Evolutionary conservation across 2,888 invertebrate species (phyloP).

Genomic region (Strigamia crassipes): DNA sequence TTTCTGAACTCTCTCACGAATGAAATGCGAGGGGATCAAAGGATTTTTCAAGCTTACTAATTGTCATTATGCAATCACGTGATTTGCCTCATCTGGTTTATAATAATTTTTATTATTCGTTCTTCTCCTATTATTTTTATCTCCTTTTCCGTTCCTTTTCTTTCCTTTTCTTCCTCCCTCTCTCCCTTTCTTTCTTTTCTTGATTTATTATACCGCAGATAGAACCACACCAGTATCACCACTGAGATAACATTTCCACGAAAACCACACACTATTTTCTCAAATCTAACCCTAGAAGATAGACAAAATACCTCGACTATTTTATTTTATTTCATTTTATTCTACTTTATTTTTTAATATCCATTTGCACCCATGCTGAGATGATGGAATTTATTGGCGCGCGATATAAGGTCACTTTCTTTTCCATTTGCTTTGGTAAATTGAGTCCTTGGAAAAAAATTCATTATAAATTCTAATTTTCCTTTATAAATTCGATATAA

Average conservation of each 20-base stretch:
- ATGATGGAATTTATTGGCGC: conserved; percentile 42
- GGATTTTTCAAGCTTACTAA: conserved; percentile 10
- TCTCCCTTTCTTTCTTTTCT: not conserved
- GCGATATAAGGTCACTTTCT: conserved; percentile 35
- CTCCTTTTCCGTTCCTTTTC: not conserved
- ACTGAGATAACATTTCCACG: conserved; percentile 16
- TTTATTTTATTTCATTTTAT: not conserved
- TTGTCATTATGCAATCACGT: not conserved
- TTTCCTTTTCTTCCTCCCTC: not conserved
- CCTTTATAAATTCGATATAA: not conserved
- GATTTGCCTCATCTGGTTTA: not conserved
- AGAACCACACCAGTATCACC: conserved; percentile 6
- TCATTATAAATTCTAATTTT: not conserved
- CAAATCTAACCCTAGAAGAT: not conserved
- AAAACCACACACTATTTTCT: not conserved
- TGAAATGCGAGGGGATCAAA: conserved; percentile 4
- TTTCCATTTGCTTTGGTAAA: not conserved
- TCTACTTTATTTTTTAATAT: not conserved
- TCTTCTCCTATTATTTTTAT: not conserved
- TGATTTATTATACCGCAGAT: conserved; percentile 38
- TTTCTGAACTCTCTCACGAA: conserved; percentile 31
- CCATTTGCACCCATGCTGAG: conserved; percentile 11
- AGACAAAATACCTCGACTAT: not conserved
- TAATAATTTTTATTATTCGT: not conserved
- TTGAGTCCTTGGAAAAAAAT: conserved; percentile 25